Conservation (phyloP, 64 coral and sea anemone species). For the Hydrozoanthus tunicans region DNA sequence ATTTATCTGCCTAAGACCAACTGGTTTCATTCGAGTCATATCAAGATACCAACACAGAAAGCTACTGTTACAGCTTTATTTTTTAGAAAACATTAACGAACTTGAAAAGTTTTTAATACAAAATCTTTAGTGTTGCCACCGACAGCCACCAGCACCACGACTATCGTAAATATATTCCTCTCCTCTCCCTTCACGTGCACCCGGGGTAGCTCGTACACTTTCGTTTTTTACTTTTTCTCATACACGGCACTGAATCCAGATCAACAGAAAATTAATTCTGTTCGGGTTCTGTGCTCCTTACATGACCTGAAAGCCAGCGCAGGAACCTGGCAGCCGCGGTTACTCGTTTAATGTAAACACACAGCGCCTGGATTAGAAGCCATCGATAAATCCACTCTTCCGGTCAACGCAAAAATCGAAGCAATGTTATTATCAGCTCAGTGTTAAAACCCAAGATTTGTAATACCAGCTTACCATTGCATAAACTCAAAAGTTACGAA, state of each 20-base stretch:
- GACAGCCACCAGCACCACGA: constrained; percentile 65
- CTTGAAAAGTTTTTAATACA: constrained; percentile 65
- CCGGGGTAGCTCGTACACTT: constrained; percentile 87
- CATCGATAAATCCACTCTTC: no score
- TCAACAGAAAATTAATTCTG: constrained; percentile 72
- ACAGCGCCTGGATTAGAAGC: constrained; percentile 39
- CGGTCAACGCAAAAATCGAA: no score
- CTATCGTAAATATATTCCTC: constrained; percentile 79
- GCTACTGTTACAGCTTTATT: no score
- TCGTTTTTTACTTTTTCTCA: constrained; percentile 54
- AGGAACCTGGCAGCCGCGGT: constrained; percentile 82
- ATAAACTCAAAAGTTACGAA: no score
- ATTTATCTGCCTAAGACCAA: no score
- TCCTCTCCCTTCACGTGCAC: constrained; percentile 78
- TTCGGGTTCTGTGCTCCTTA: constrained; percentile 57
- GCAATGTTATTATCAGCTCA: no score
- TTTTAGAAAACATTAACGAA: no score
- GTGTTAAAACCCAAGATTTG: no score
- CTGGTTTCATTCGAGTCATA: no score
- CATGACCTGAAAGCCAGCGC: constrained; percentile 68
- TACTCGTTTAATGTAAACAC: constrained; percentile 78
- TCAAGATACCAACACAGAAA: no score
- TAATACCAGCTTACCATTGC: no score
- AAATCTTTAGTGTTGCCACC: constrained; percentile 84
- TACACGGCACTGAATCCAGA: constrained; percentile 78